Conservation (phyloP, 2,113 vertebrate species). For the Scophthalmus maximus region DNA sequence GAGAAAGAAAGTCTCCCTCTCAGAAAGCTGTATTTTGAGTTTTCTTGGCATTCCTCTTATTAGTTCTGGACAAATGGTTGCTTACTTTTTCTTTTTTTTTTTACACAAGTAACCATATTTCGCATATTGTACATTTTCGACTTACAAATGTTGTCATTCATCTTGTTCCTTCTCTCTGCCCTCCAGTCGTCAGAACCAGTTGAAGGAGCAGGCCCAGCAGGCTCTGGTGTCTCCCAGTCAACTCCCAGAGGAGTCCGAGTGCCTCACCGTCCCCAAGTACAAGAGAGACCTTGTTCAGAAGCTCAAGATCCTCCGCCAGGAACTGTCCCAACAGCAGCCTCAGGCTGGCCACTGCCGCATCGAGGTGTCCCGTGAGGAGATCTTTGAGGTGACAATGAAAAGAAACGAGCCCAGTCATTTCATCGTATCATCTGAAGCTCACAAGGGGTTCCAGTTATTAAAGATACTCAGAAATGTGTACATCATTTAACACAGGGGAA, state of each 20-base stretch:
- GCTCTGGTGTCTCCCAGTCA: slow-evolving; percentile 89
- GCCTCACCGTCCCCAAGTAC: slow-evolving; percentile 95
- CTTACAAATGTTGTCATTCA: neutral
- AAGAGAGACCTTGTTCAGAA: slow-evolving; percentile 98
- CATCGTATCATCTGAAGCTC: slow-evolving; percentile 9
- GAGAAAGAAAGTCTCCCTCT: slow-evolving; percentile 20
- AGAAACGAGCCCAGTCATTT: slow-evolving; percentile 3
- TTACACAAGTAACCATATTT: slow-evolving; percentile 27
- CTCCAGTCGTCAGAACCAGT: slow-evolving; percentile 91
- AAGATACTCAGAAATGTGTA: neutral
- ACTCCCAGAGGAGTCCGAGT: slow-evolving; percentile 92
- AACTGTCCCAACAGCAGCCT: slow-evolving; percentile 97
- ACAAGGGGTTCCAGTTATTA: neutral
- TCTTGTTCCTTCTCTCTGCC: neutral
- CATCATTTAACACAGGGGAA: slow-evolving; percentile 10
- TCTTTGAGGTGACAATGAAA: slow-evolving; percentile 91
- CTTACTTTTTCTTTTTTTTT: too few species aligned
- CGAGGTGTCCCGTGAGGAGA: slow-evolving; percentile 98
- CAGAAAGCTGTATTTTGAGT: slow-evolving; percentile 23
- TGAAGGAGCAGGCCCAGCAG: slow-evolving; percentile 90
- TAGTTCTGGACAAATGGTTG: slow-evolving; percentile 18
- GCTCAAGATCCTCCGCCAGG: slow-evolving; percentile 96
- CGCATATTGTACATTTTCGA: slow-evolving; percentile 1
- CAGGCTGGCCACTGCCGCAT: slow-evolving; percentile 98
- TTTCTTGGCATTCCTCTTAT: slow-evolving; percentile 20